These are phyloP conservation scores for Dicerorhinus sumatrensis DNA, from an alignment of 2,113 vertebrate species.

Conservation along the genomic window DNA sequence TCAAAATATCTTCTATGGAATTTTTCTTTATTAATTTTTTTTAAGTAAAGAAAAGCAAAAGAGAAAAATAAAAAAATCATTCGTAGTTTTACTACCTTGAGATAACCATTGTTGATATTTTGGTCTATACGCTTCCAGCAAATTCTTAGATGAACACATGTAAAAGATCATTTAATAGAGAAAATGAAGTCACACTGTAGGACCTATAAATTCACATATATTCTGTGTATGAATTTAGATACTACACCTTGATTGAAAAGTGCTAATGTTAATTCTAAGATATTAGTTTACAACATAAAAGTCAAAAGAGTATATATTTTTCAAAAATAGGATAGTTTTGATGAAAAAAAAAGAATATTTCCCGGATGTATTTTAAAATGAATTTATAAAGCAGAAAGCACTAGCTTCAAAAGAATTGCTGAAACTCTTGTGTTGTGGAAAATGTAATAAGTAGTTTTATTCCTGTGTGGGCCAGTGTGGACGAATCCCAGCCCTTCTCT, in stretches of 20 bases:
- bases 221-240: background rate
- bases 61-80: background rate
- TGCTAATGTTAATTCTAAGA: background rate
- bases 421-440: background rate
- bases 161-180: background rate
- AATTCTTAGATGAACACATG: background rate
- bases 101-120: background rate
- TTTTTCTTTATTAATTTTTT: background rate
- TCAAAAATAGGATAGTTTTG: background rate
- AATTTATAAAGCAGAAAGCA: slow-evolving; percentile 8
- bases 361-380: background rate
- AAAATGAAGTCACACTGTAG: background rate
- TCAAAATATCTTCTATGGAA: background rate
- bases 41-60: background rate
- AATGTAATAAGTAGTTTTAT: background rate
- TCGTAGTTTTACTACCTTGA: background rate
- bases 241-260: background rate
- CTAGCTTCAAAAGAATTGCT: background rate
- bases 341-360: background rate
- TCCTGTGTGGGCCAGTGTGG: background rate
- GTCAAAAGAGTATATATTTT: background rate
- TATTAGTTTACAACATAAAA: background rate
- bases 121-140: background rate
- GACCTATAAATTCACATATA: background rate
- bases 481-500: background rate